Evolutionary conservation across 2,113 vertebrate species (phyloP), one percentile per base, ranked within the genome.

Genomic region (Sebastes fasciatus): DNA sequence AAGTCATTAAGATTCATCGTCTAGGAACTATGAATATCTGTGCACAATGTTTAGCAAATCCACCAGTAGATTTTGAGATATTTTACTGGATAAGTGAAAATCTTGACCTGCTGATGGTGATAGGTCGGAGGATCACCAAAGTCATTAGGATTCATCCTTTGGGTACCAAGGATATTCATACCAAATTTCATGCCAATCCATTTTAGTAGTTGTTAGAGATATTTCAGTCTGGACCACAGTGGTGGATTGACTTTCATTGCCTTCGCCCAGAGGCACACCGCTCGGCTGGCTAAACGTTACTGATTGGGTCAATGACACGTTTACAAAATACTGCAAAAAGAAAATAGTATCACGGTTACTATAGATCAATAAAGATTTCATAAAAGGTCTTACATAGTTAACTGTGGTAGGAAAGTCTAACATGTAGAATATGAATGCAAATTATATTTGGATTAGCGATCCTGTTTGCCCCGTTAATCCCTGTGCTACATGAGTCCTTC

Each of bases 391-490:
- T 2, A 49, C 14, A 57, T 48, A n/a, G 49, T 67, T 49, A 42
- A 62, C 55, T 58, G 8, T 14, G 51, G 57, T 49, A 34, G 17
- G 67, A 58, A 71, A 40, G 8, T 49, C 9, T 46, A 48, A 60
- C 61, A 75, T 79, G 71, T 42, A 43, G 55, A 23, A 67, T 34
- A 26, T 61, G 40, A 70, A 81, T 79, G 62, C 51, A 79, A 63
- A 78, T 65, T 57, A 54, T 69, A 64, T 68, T 78, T n/a, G 64
- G 82, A 88, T 80, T 82, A 82, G 62, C 2, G 23, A 87, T 85
- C 26, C 42, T 69, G 40, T 79, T 80, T 84, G 42, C 61, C 57
- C 43, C 61, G 67, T 61, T 90, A 87, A 91, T 87, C 80, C 82
- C 58, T 4, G 43, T 60, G 74, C 51, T 64, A 75, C 74, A 77